These are phyloP conservation scores for Euphydryas editha DNA, from an alignment of 2,888 invertebrate species.

Conservation along the genomic window DNA sequence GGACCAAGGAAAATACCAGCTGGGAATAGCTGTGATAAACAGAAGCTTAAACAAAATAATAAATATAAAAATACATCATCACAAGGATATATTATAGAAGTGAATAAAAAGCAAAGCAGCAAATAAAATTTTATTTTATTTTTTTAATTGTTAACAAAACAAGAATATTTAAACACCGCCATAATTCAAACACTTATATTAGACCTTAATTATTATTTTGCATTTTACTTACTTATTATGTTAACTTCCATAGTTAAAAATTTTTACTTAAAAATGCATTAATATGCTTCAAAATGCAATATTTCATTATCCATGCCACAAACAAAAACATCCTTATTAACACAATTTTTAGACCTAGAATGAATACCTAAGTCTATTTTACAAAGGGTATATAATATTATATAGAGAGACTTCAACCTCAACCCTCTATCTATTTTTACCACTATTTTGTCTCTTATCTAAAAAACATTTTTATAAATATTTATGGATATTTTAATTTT, in stretches of 20 bases:
- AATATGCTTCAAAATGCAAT: conserved; percentile 1
- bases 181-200: background rate
- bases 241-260: background rate
- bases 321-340: background rate
- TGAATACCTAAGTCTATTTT: background rate
- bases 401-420: too few species aligned
- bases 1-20: too few species aligned
- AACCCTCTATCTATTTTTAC: too few species aligned
- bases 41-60: background rate
- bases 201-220: background rate
- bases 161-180: background rate
- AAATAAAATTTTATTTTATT: conserved; percentile 4
- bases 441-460: too few species aligned
- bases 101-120: conserved; percentile 6
- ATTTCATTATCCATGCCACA: background rate
- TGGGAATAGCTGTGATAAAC: too few species aligned
- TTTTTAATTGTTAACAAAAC: background rate
- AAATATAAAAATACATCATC: background rate
- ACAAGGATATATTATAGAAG: background rate
- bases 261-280: conserved; percentile 1
- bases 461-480: too few species aligned
- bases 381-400: too few species aligned
- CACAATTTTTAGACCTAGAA: background rate
- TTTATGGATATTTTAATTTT: too few species aligned
- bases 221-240: background rate